phyloP scores from a whole-genome alignment of 2,888 invertebrate genomes.

The Lampropteryx suffumata region DNA sequence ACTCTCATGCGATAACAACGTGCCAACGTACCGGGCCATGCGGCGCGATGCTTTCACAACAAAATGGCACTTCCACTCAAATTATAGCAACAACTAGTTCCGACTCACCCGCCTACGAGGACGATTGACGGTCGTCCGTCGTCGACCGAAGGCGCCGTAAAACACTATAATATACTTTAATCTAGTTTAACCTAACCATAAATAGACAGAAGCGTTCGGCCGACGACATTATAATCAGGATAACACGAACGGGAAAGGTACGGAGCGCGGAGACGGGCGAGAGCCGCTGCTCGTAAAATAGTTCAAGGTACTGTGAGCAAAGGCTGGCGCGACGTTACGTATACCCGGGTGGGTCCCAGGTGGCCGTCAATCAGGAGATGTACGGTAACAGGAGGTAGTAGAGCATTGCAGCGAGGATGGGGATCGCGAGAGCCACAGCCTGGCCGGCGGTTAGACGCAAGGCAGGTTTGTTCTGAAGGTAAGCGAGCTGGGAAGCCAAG shows the following conservation, averaged over 20 bases:
- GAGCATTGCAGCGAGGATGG: conserved; percentile 81
- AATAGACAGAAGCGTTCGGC: conserved; percentile 48
- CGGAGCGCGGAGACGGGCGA: conserved; percentile 37
- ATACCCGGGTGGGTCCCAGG: conserved; percentile 80
- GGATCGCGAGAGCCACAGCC: conserved; percentile 72
- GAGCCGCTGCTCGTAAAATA: conserved; percentile 30
- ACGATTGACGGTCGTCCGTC: conserved; percentile 27
- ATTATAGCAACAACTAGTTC: conserved; percentile 10
- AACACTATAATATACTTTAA: conserved; percentile 45
- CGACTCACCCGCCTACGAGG: conserved; percentile 28
- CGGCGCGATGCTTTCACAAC: conserved; percentile 38
- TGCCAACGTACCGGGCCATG: conserved; percentile 41
- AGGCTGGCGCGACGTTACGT: conserved; percentile 49
- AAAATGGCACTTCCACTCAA: conserved; percentile 63
- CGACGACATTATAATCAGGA: conserved; percentile 39
- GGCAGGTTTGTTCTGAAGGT: conserved; percentile 81
- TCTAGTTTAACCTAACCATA: conserved; percentile 59
- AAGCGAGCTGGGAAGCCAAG: conserved; percentile 80
- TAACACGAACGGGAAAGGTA: conserved; percentile 43
- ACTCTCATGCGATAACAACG: conserved; percentile 61
- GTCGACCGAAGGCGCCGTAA: conserved; percentile 43
- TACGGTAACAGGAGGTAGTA: conserved; percentile 84
- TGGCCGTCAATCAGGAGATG: conserved; percentile 85
- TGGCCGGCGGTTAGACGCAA: conserved; percentile 81
- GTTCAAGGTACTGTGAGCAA: conserved; percentile 37